These are phyloP conservation scores for Patella caerulea DNA, from an alignment of 2,888 invertebrate genomes.

Conservation along the genomic window DNA sequence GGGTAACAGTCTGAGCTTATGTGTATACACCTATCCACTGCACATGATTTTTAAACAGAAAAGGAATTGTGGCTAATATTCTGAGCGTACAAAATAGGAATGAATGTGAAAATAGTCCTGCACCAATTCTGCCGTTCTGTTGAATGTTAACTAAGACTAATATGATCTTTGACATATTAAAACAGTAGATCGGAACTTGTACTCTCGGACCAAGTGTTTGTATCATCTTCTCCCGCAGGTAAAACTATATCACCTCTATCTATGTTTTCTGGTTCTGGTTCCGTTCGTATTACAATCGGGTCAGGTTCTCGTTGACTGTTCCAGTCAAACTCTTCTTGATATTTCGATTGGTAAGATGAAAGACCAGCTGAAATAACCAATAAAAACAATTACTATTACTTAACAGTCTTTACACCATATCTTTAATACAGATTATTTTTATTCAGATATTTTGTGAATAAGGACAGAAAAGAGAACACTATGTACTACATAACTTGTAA, in stretches of 20 bases:
- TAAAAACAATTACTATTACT: conserved; percentile 1
- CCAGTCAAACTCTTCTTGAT: conserved; percentile 56
- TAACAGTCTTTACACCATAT: no score
- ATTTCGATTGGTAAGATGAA: conserved; percentile 56
- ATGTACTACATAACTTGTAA: no score
- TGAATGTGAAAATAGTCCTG: no score
- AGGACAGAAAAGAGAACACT: no score
- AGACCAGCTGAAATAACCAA: conserved; percentile 43
- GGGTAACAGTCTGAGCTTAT: no score
- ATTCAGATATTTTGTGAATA: no score
- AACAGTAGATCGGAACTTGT: conserved; percentile 59
- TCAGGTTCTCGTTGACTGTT: conserved; percentile 46
- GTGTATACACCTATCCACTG: no score
- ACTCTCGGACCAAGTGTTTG: conserved; percentile 50
- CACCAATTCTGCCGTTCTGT: no score
- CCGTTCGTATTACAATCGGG: conserved; percentile 23
- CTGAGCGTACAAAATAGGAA: no score
- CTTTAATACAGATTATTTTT: not conserved
- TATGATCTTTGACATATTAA: conserved; percentile 26
- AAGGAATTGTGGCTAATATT: no score
- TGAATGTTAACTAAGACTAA: no score
- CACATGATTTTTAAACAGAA: no score
- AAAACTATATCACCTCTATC: conserved; percentile 40
- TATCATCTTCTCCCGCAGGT: conserved; percentile 55
- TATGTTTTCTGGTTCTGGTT: conserved; percentile 25